Evolutionary conservation across 2,113 vertebrate species (phyloP).

Genomic region (Chunga burmeisteri): DNA sequence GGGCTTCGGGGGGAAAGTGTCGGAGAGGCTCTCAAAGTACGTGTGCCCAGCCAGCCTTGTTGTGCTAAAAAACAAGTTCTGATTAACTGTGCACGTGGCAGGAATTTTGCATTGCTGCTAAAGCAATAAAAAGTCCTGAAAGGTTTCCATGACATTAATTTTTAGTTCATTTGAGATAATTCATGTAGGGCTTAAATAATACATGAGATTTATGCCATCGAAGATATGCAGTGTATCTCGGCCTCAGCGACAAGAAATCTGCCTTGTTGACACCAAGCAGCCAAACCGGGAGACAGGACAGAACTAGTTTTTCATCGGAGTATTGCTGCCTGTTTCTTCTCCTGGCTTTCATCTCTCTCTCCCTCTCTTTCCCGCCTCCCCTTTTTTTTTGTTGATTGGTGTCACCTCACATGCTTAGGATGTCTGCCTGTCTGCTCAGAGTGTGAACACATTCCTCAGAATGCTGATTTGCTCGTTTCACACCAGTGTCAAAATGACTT

Average conservation of each 20-base stretch:
- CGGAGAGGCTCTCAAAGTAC: background rate
- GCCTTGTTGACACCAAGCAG: constrained; percentile 36
- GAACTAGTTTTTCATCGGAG: background rate
- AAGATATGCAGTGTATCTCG: background rate
- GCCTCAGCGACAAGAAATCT: constrained; percentile 8
- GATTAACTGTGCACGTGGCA: constrained; percentile 26
- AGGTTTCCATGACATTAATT: constrained; percentile 37
- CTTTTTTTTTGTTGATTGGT: constrained; percentile 77
- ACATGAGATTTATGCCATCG: constrained; percentile 25
- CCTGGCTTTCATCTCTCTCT: constrained; percentile 43
- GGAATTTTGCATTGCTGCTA: background rate
- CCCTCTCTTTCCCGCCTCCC: constrained; percentile 63
- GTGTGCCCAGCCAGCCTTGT: background rate
- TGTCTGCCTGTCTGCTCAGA: constrained; percentile 78
- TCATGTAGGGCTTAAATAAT: constrained; percentile 54
- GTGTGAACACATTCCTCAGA: constrained; percentile 80
- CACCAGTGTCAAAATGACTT: constrained; percentile 80
- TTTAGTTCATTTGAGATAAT: constrained; percentile 38
- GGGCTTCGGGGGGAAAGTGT: background rate
- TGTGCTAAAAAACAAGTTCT: constrained; percentile 14
- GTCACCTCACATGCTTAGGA: constrained; percentile 78
- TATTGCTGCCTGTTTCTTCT: constrained; percentile 33
- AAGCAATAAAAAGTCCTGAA: constrained; percentile 19
- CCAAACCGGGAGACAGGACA: constrained; percentile 14
- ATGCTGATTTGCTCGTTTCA: constrained; percentile 81